phyloP scores from a whole-genome alignment of 2,888 invertebrate species.

The Diarsia dahlii region DNA sequence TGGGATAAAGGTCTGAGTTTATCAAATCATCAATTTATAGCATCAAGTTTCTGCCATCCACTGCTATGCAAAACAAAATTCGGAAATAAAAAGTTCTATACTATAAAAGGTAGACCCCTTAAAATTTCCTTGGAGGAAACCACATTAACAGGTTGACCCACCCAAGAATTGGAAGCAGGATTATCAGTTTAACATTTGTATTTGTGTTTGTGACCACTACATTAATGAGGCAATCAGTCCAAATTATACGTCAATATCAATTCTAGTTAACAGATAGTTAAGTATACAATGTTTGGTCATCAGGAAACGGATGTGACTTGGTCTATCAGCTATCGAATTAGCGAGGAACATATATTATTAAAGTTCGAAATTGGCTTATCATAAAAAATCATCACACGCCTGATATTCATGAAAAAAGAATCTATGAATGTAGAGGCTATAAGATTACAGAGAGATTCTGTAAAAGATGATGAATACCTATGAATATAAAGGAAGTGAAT shows the following conservation, averaged over 20 bases:
- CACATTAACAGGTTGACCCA: not conserved
- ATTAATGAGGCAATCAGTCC: not conserved
- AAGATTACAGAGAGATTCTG: not conserved
- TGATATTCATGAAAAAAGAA: not conserved
- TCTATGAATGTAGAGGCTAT: not conserved
- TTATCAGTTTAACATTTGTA: not conserved
- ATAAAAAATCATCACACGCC: not conserved
- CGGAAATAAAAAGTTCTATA: too few species aligned
- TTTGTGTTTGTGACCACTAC: not conserved
- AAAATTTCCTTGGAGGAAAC: too few species aligned
- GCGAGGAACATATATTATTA: too few species aligned
- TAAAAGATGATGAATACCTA: too few species aligned
- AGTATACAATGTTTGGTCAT: not conserved
- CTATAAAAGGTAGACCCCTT: too few species aligned
- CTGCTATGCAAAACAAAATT: too few species aligned
- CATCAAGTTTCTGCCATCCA: too few species aligned
- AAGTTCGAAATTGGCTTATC: not conserved
- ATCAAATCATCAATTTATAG: too few species aligned
- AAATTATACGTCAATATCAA: constrained; percentile 1
- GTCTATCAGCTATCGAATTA: not conserved
- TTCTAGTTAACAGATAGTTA: not conserved
- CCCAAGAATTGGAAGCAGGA: not conserved
- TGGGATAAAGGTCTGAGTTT: too few species aligned
- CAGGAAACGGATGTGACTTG: constrained; percentile 15
- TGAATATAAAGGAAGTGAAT: too few species aligned